Evolutionary conservation across 2,113 vertebrate genomes (phyloP).

Genomic region (Meriones unguiculatus): DNA sequence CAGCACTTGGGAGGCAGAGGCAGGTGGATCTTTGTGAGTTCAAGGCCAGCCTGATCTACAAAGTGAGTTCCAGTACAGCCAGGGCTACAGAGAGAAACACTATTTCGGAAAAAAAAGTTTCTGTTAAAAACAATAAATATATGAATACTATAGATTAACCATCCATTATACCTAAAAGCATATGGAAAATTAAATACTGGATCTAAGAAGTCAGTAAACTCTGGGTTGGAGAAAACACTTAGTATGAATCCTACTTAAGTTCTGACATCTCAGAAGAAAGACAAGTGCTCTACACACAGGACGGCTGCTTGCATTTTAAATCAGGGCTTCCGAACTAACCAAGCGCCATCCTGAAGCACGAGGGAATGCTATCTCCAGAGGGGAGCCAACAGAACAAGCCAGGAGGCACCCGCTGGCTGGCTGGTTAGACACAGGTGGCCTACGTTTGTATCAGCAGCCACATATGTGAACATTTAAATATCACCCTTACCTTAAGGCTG

Average conservation of each 20-base stretch:
- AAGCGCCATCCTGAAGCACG: not conserved
- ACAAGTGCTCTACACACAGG: not conserved
- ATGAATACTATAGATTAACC: not conserved
- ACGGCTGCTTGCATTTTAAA: constrained; percentile 52
- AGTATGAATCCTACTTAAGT: constrained; percentile 23
- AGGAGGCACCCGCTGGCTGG: not conserved
- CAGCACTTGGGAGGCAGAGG: not conserved
- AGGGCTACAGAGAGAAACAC: not conserved
- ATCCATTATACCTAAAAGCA: not conserved
- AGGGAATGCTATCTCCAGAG: not conserved
- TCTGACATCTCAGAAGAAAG: constrained; percentile 54
- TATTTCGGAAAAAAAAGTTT: not conserved
- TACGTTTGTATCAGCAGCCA: constrained; percentile 3
- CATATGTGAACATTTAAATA: constrained; percentile 9
- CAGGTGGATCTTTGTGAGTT: not conserved
- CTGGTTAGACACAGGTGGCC: not conserved
- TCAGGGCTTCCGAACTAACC: constrained; percentile 13
- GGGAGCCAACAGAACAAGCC: not conserved
- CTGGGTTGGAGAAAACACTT: not conserved
- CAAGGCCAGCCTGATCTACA: not conserved
- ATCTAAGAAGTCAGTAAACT: constrained; percentile 17
- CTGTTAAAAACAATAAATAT: constrained; percentile 53
- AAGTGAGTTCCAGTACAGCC: not conserved
- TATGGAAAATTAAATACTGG: constrained; percentile 39
- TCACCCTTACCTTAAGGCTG: not conserved